Evolutionary conservation across 2,797 vertebrate genomes (phyloP), one percentile per base, ranked within the genome.

Genomic region (Brotula barbata): DNA sequence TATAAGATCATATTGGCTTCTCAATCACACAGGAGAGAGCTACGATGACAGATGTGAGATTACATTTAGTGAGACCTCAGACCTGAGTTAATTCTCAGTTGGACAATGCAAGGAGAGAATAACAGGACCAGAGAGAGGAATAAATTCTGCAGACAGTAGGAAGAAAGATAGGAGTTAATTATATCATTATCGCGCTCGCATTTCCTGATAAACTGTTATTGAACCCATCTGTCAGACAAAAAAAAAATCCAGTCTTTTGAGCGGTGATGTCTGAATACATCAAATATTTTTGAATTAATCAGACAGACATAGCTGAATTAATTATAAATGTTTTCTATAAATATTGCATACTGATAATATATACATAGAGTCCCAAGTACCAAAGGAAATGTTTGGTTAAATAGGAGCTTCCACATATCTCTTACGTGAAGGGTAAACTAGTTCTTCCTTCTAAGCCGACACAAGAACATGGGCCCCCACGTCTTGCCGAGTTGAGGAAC

Each of bases 391-490:
- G 19, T 58, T 28, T 8, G 2, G 5, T 33, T 15, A 23, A 3
- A 3, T 10, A 45, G 50, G 62, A 59, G 5, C 36, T 64, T 62
- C 22, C 25, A 50, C 17, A 20, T 23, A 58, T 58, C 48, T 43
- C 34, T 40, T 53, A 12, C 33, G 16, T 16, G 44, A 28, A 15
- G n/a, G n/a, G 3, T 28, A 20, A 33, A n/a, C 53, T 74, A 85
- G 43, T 74, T 46, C 71, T 16, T 69, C 83, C 91, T 95, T 83
- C 82, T 91, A 73, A 98, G 75, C 76, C 93, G 94, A 67, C 94
- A 93, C 59, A 98, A 52, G 22, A 94, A 99, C 95, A 98, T 96
- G 4, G 97, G 97, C 23, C 97, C 97, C 97, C 97, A 99, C 0
- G 94, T 88, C 82, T 84, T 93, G 22, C 91, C 92, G 0, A 82